phyloP scores from a whole-genome alignment of 1,140 invertebrate genomes.

The Anthonomus grandis region DNA sequence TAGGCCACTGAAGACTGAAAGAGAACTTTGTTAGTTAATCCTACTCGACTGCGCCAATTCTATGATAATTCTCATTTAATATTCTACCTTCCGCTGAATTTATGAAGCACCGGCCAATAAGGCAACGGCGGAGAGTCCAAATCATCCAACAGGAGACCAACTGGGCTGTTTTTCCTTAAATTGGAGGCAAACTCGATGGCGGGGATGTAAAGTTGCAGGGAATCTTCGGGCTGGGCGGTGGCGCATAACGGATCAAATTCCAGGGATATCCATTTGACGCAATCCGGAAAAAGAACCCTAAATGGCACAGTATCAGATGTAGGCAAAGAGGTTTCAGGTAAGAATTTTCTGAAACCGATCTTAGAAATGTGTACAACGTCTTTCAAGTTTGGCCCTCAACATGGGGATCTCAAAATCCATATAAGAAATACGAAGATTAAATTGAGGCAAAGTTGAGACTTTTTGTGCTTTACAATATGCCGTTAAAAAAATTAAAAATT shows the following conservation, averaged over 20 bases:
- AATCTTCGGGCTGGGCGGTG: constrained; percentile 92
- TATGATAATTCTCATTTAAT: neutral
- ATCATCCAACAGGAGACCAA: constrained; percentile 31
- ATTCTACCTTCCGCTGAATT: constrained; percentile 52
- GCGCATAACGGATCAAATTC: constrained; percentile 92
- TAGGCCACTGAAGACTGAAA: constrained; percentile 83
- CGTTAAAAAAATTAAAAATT: no score
- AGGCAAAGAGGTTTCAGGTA: neutral
- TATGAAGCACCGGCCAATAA: constrained; percentile 71
- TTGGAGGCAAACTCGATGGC: constrained; percentile 27
- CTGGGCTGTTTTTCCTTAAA: constrained; percentile 6
- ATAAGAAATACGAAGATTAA: no score
- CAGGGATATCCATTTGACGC: constrained; percentile 86
- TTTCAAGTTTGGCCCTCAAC: no score
- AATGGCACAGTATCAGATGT: constrained; percentile 20
- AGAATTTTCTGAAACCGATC: no score
- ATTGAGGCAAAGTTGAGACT: no score
- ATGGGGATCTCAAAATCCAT: no score
- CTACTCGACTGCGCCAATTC: no score
- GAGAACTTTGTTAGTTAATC: no score
- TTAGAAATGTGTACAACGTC: no score
- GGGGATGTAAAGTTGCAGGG: constrained; percentile 83
- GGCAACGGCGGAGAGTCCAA: constrained; percentile 43
- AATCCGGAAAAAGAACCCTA: constrained; percentile 83
- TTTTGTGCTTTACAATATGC: no score